Percentiles rank a stretch among this genome's conserved stretches.
Conservation (phyloP, 2,888 invertebrate genomes). For the Leptopilina syphax region DNA sequence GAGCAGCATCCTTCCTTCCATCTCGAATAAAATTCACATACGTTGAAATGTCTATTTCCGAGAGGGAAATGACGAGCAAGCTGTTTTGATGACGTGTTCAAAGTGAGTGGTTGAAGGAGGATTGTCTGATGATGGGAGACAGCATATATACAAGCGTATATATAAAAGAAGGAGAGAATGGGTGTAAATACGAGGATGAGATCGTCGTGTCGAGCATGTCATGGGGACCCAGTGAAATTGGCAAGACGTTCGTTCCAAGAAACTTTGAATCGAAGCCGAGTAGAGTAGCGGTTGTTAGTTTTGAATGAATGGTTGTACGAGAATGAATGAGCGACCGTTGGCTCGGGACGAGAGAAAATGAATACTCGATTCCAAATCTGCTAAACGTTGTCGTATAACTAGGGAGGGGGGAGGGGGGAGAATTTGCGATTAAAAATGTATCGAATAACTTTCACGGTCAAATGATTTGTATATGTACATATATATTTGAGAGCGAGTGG, state of each 20-base stretch:
- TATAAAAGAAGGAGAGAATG: constrained; percentile 39
- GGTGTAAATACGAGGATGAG: constrained; percentile 52
- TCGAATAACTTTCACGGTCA: constrained; percentile 19
- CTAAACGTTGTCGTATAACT: constrained; percentile 9
- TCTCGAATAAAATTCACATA: no score
- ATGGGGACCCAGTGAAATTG: constrained; percentile 69
- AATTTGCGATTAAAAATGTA: constrained; percentile 34
- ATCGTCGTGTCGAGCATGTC: constrained; percentile 58
- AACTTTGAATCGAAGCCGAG: constrained; percentile 74
- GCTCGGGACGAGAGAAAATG: constrained; percentile 58
- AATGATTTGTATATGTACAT: background rate
- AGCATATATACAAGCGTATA: background rate
- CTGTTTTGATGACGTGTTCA: background rate
- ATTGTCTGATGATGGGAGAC: constrained; percentile 26
- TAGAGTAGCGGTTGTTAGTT: constrained; percentile 63
- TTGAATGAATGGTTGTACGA: constrained; percentile 64
- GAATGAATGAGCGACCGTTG: constrained; percentile 60
- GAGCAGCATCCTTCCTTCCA: no score
- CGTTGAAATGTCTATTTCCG: no score
- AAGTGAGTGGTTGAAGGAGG: constrained; percentile 2
- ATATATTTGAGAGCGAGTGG: background rate
- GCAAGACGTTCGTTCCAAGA: constrained; percentile 71
- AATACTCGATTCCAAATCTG: constrained; percentile 57
- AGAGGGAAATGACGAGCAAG: no score
- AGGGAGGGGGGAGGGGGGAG: background rate